phyloP scores from a whole-genome alignment of 2,888 invertebrate species.

The Stenodema calcarata region DNA sequence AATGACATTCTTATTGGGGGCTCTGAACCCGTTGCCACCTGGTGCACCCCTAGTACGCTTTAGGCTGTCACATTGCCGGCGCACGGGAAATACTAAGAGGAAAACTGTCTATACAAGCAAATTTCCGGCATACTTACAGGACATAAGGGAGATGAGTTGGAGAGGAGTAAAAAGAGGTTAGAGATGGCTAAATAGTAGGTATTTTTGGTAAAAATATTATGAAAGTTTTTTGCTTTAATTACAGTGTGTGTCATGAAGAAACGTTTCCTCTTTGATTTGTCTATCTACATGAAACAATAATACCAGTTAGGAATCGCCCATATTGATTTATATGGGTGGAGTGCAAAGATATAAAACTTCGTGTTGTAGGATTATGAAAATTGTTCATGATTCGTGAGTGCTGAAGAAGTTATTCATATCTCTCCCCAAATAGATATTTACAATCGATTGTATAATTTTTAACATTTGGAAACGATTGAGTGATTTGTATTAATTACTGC shows the following conservation, averaged over 20 bases:
- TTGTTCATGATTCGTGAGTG: not conserved
- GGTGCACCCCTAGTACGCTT: slow-evolving; percentile 49
- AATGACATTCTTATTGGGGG: slow-evolving; percentile 51
- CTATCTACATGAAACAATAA: too few species aligned
- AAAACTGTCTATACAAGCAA: not conserved
- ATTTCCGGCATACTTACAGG: not conserved
- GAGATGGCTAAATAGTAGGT: not conserved
- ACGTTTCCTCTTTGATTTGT: too few species aligned
- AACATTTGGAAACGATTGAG: not conserved
- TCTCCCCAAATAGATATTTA: not conserved
- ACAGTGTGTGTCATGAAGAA: too few species aligned
- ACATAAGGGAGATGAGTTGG: not conserved
- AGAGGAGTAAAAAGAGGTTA: not conserved
- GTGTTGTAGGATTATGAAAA: not conserved
- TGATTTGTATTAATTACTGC: not conserved
- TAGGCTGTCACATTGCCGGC: slow-evolving; percentile 53
- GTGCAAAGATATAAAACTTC: not conserved
- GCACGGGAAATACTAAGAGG: not conserved
- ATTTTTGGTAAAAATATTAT: not conserved
- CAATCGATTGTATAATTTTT: not conserved
- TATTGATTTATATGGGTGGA: not conserved
- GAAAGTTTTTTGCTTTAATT: not conserved
- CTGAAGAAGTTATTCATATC: not conserved
- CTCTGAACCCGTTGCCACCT: slow-evolving; percentile 52
- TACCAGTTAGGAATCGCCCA: too few species aligned